These are phyloP conservation scores for Oasisia sp. DNA, from an alignment of 2,888 invertebrate genomes.

Conservation along the genomic window DNA sequence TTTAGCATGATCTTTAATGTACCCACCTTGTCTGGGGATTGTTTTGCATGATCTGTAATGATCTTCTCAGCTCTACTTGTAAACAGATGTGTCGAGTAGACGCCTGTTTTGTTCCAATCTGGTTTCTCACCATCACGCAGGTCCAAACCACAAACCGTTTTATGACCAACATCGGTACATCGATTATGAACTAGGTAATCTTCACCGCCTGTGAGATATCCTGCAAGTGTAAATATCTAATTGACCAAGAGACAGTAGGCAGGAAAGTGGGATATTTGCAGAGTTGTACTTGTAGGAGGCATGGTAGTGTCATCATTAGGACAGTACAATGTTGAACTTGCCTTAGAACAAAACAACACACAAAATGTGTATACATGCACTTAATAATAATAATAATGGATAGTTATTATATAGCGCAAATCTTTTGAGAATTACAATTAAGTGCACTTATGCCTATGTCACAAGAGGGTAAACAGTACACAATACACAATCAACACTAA, in stretches of 20 bases:
- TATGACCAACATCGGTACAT: conserved; percentile 24
- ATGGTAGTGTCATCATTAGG: no score
- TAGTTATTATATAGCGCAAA: no score
- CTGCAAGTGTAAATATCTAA: conserved; percentile 25
- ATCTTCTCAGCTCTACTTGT: conserved; percentile 52
- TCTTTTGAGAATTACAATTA: no score
- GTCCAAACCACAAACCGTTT: conserved; percentile 48
- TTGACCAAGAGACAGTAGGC: not conserved
- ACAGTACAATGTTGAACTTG: no score
- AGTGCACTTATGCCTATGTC: no score
- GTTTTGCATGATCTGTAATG: conserved; percentile 43
- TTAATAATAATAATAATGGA: no score
- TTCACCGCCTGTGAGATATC: conserved; percentile 61
- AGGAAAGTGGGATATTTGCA: not conserved
- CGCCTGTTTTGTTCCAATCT: conserved; percentile 40
- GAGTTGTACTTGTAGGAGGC: no score
- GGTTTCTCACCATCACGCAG: conserved; percentile 48
- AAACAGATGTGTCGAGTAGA: conserved; percentile 42
- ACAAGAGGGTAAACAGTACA: no score
- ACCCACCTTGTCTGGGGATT: conserved; percentile 47
- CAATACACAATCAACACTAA: no score
- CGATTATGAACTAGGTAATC: conserved; percentile 57
- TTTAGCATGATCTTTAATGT: no score
- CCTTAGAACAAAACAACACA: no score
- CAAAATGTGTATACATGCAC: no score